phyloP scores from a whole-genome alignment of 2,113 vertebrate genomes.

The Salminus brasiliensis region DNA sequence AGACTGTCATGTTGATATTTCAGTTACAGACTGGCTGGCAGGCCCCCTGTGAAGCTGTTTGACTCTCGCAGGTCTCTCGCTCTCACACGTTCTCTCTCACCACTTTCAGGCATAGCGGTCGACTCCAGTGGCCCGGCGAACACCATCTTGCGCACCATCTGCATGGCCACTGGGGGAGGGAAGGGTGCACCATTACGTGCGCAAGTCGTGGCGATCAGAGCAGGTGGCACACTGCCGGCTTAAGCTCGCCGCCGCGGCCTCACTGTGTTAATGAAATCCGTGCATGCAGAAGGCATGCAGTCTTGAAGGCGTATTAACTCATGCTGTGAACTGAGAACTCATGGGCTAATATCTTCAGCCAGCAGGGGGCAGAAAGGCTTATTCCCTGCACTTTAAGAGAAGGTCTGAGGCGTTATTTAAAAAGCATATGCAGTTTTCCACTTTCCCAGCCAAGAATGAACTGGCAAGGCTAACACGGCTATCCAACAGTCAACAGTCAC shows the following conservation, averaged over 20 bases:
- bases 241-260: slow-evolving; percentile 19
- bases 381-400: too few relatives aligned
- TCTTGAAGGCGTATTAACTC: not conserved
- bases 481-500: too few relatives aligned
- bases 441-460: too few relatives aligned
- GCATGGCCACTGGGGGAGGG: not conserved
- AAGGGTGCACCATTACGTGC: slow-evolving; percentile 4
- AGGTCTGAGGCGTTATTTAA: too few relatives aligned
- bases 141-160: slow-evolving; percentile 33
- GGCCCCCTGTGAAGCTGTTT: slow-evolving; percentile 21
- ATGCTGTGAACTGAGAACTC: not conserved
- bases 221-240: slow-evolving; percentile 49
- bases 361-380: not conserved
- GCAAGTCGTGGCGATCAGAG: slow-evolving; percentile 26
- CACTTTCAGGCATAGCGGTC: slow-evolving; percentile 16
- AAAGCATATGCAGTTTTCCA: too few relatives aligned
- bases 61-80: slow-evolving; percentile 16
- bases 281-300: not conserved
- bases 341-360: not conserved
- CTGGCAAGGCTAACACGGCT: too few relatives aligned
- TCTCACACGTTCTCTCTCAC: slow-evolving; percentile 12
- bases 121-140: slow-evolving; percentile 2
- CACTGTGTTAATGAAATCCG: not conserved
- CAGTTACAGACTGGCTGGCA: slow-evolving; percentile 6
- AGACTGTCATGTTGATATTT: slow-evolving; percentile 29